Percentiles rank a stretch among this genome's conserved stretches.
Evolutionary conservation across 2,797 vertebrate genomes (phyloP).

Genomic region (Enteromius argenteus): DNA sequence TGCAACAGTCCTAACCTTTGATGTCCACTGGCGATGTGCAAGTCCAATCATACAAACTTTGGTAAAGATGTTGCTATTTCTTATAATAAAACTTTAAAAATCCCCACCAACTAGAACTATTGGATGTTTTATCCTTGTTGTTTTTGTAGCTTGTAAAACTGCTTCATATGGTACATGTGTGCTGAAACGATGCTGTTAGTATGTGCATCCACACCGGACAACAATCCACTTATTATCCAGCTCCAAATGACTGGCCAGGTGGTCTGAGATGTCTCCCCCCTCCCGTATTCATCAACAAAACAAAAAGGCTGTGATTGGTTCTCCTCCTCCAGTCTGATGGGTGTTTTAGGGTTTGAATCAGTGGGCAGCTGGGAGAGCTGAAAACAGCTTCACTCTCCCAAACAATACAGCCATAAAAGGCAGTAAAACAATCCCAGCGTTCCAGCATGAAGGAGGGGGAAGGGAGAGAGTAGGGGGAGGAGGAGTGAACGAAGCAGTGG

Average conservation of each 20-base stretch:
- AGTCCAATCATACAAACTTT: conserved; percentile 2
- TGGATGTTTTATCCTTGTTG: not conserved
- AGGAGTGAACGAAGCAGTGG: conserved; percentile 7
- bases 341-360: conserved; percentile 44
- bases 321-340: conserved; percentile 53
- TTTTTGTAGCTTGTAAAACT: conserved; percentile 37
- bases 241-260: conserved; percentile 72
- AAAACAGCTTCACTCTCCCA: conserved; percentile 39
- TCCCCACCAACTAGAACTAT: not conserved
- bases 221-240: conserved; percentile 73
- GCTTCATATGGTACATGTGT: conserved; percentile 12
- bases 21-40: not conserved
- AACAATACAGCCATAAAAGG: conserved; percentile 71
- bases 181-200: conserved; percentile 65
- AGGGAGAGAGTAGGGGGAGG: conserved; percentile 27
- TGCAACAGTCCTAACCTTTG: not conserved
- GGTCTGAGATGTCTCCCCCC: conserved; percentile 52
- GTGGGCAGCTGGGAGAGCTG: conserved; percentile 64
- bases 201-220: conserved; percentile 63
- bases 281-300: not conserved
- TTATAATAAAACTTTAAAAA: not conserved
- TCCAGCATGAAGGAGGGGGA: conserved; percentile 51
- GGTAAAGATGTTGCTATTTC: not conserved
- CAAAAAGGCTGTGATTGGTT: conserved; percentile 60
- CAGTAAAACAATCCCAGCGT: conserved; percentile 60